Conservation (phyloP, 2,888 invertebrate genomes). For the Acleris emargana region DNA sequence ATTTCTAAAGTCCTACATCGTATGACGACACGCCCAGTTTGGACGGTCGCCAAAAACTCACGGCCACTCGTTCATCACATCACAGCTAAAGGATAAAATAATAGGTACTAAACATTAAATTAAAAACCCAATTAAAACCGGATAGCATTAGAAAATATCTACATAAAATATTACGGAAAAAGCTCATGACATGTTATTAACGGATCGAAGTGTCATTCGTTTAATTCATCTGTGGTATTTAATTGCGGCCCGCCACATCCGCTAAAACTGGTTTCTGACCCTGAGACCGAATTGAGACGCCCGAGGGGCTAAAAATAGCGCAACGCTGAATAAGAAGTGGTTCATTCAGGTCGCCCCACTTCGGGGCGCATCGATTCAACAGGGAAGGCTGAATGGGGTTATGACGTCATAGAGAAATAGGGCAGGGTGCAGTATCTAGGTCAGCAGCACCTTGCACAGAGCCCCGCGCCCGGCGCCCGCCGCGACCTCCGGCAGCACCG, state of each 20-base stretch:
- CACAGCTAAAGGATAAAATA: neutral
- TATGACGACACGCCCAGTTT: neutral
- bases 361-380: slow-evolving; percentile 75
- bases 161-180: slow-evolving; percentile 21
- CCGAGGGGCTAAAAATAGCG: slow-evolving; percentile 69
- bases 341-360: slow-evolving; percentile 78
- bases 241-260: slow-evolving; percentile 56
- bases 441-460: slow-evolving; percentile 60
- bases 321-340: slow-evolving; percentile 64
- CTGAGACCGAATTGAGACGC: slow-evolving; percentile 49
- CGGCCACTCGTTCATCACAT: neutral
- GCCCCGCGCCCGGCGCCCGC: slow-evolving; percentile 42
- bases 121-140: neutral
- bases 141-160: neutral
- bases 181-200: slow-evolving; percentile 28
- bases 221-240: slow-evolving; percentile 43
- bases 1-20: neutral
- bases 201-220: slow-evolving; percentile 30
- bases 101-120: too few relatives aligned
- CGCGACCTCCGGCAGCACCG: slow-evolving; percentile 27
- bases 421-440: slow-evolving; percentile 74
- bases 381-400: slow-evolving; percentile 71
- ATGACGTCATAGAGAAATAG: slow-evolving; percentile 78
- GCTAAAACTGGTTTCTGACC: slow-evolving; percentile 59
- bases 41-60: neutral